phyloP scores from a whole-genome alignment of 2,797 vertebrate genomes.

The Poeciliopsis gracilis region DNA sequence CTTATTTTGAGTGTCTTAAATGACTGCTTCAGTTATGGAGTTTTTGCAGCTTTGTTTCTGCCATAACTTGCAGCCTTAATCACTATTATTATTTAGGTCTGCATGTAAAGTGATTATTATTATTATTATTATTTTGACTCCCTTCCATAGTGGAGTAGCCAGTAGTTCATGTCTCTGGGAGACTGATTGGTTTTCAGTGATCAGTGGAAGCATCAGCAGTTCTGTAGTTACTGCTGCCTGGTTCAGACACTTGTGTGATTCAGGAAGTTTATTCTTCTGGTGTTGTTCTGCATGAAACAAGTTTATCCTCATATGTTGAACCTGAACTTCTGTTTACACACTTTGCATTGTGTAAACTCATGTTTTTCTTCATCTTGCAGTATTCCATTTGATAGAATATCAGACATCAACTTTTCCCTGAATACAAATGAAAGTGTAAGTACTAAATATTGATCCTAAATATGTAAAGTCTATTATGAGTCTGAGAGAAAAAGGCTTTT shows the following conservation, averaged over 20 bases:
- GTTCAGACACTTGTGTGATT: neutral
- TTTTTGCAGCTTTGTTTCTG: neutral
- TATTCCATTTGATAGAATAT: slow-evolving; percentile 99
- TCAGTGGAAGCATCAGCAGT: no score
- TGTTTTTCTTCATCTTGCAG: slow-evolving; percentile 85
- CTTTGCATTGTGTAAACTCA: slow-evolving; percentile 62
- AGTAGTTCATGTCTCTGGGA: neutral
- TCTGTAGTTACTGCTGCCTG: neutral
- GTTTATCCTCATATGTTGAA: neutral
- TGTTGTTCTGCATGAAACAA: neutral
- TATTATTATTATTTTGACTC: neutral
- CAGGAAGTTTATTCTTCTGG: neutral
- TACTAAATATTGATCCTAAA: slow-evolving; percentile 69
- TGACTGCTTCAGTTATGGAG: neutral
- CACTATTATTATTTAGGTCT: neutral
- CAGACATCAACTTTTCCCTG: slow-evolving; percentile 99
- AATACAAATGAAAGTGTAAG: slow-evolving; percentile 99
- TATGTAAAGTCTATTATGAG: neutral
- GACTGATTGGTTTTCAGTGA: no score
- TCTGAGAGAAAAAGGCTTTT: neutral
- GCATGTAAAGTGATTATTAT: neutral
- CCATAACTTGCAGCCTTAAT: neutral
- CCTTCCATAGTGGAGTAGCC: neutral
- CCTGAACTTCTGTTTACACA: neutral
- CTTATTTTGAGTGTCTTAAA: neutral